Evolutionary conservation across 2,888 invertebrate genomes (phyloP), one percentile per base, ranked within the genome.

Genomic region (Leucoptera coffeella): DNA sequence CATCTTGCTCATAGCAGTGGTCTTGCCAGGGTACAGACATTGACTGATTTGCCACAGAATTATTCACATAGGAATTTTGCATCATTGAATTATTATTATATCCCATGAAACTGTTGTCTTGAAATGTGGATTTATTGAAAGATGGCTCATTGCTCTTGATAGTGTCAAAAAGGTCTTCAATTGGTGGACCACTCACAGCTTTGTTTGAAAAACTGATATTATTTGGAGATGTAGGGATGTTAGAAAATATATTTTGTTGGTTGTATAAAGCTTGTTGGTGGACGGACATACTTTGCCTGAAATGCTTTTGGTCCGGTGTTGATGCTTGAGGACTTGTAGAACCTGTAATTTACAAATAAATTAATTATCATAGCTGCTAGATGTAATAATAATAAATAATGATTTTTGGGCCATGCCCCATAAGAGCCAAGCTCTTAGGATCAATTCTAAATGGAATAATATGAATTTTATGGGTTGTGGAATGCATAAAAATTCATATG

Each of bases 131-230:
- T 32, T 57, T 67, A 34, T 50, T 65, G 10, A 65, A 65, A 7
- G 61, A 54, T 7, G 47, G 64, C 38, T 50, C 72, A 37, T 48
- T 71, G 38, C 50, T 77, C 50, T 50, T 69, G 29, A 82, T 54
- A 1, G 78, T 75, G 40, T 83, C 83, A 42, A 82, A 83, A 22
- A 83, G 47, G 30, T 81, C 78, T 38, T 77, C 77, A 26, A 79
- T 82, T 1, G 83, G 82, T 1, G 83, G 83, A 1, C 83, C 83
- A 15, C 71, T 73, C 26, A 67, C 69, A 4, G 78, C 73, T 44
- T 81, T 76, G 25, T 51, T 60, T 67, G 42, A 12, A 32, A 64
- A 67, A 4, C 64, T 65, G 4, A 65, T 64, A 23, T 65, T 53
- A 34, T 65, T 64, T 3, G 54, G 50, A 19, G 55, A 50, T 27